Percentiles rank a stretch among this genome's conserved stretches.
Conservation (phyloP, 2,888 invertebrate species). For the Sarcophaga rosellei region DNA sequence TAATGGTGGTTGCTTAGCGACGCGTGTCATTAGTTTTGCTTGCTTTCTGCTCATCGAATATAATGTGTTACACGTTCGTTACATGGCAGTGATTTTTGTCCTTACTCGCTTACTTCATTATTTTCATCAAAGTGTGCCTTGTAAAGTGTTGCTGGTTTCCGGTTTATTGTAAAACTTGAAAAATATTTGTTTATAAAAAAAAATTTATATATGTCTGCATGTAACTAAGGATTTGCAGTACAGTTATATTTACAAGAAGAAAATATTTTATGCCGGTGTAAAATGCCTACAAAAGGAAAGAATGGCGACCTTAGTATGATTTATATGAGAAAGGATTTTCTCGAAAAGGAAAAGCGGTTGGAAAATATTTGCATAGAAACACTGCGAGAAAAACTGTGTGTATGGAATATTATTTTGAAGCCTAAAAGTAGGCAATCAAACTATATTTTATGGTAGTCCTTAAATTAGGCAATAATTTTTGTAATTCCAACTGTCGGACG, state of each 20-base stretch:
- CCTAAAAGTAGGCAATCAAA: background rate
- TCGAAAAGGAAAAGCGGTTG: background rate
- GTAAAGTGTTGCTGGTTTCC: conserved; percentile 58
- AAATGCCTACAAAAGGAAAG: background rate
- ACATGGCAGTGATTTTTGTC: conserved; percentile 36
- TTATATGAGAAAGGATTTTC: conserved; percentile 59
- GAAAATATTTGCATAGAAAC: background rate
- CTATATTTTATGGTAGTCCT: no score
- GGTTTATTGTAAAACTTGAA: conserved; percentile 6
- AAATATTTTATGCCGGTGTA: conserved; percentile 30
- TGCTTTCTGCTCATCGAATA: background rate
- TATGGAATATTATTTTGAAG: background rate
- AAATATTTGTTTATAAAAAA: no score
- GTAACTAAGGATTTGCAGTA: conserved; percentile 43
- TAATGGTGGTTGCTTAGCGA: conserved; percentile 8
- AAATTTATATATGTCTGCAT: no score
- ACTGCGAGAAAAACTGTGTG: conserved; percentile 23
- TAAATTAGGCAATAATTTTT: no score
- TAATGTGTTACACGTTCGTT: conserved; percentile 32
- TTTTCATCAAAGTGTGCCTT: conserved; percentile 15
- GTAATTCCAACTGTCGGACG: no score
- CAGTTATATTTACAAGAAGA: conserved; percentile 59
- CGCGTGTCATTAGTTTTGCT: conserved; percentile 63
- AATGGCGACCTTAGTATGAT: conserved; percentile 29
- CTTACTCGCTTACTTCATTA: conserved; percentile 16